A percentile compares a stretch with the other conserved stretches of the same genome.
These are phyloP conservation scores for Heliocidaris tuberculata DNA, from an alignment of 35 echinoderm and acorn worm species.

Conservation along the genomic window DNA sequence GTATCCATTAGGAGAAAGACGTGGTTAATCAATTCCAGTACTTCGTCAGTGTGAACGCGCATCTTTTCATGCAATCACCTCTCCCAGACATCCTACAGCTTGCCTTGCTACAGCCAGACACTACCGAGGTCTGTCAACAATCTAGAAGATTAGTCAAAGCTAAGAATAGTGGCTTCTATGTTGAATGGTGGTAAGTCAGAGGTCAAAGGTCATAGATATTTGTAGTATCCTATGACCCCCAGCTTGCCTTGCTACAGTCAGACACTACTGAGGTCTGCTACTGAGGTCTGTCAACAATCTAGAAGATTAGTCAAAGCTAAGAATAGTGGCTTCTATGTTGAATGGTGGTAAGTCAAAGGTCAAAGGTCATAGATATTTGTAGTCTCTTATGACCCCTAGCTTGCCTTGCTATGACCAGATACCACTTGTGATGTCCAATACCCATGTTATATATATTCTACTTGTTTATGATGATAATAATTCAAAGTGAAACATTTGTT, in stretches of 20 bases:
- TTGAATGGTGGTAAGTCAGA: slow-evolving; percentile 72
- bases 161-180: slow-evolving; percentile 53
- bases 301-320: slow-evolving; percentile 34
- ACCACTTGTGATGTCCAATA: too few species aligned
- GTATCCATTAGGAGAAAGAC: slow-evolving; percentile 28
- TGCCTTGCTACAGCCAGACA: slow-evolving; percentile 65
- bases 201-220: not conserved
- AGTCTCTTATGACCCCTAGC: too few species aligned
- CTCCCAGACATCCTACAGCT: slow-evolving; percentile 76
- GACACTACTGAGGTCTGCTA: slow-evolving; percentile 57
- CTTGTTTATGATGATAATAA: too few species aligned
- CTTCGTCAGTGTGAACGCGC: slow-evolving; percentile 83
- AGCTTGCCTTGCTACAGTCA: slow-evolving; percentile 24
- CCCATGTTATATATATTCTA: too few species aligned
- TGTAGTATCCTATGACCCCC: too few species aligned
- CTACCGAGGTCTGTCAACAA: slow-evolving; percentile 60
- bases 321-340: slow-evolving; percentile 59
- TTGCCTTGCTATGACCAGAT: too few species aligned
- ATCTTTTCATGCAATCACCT: slow-evolving; percentile 66
- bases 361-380: not conserved
- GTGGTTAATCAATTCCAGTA: slow-evolving; percentile 74
- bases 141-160: slow-evolving; percentile 39
- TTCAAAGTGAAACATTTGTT: too few species aligned
- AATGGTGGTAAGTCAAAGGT: slow-evolving; percentile 65
- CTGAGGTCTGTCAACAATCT: slow-evolving; percentile 60